Evolutionary conservation across 2,888 invertebrate genomes (phyloP), one percentile per base, ranked within the genome.

Genomic region (Drosophila mimica): DNA sequence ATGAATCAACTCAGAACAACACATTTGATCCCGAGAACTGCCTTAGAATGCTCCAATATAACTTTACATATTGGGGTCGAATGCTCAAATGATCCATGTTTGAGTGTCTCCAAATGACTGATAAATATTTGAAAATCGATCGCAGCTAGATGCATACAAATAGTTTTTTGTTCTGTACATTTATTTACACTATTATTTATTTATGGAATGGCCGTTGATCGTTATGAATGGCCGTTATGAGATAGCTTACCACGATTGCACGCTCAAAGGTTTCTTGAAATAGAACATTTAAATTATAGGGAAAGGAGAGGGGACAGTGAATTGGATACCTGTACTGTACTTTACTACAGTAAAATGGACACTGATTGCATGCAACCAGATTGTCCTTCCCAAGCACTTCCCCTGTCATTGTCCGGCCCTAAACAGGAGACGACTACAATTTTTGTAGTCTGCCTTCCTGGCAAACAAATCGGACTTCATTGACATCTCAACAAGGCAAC

Each of bases 1-100:
- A 67, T 80, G 71, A 69, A 79, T 75, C 66, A 67, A 59, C 51
- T 34, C 31, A 2, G 49, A 34, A 28, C 36, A 20, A n/a, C 53
- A 15, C 36, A 61, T 34, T 60, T 71, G 62, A 77, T 76, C 61
- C 66, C 46, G 7, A 31, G 56, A 58, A 46, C 15, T 36, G 20
- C 49, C 17, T 15, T 3, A 46, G 25, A 40, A 40, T 38, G n/a
- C 36, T 3, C 1, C 30, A 11, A 33, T 11, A 31, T 58, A 58
- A 28, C 48, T 52, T 31, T 31, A 74, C 75, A 74, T 43, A 57
- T 63, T 73, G 68, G 56, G 74, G 76, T 68, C 79, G 59, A 8
- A 11, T 13, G 33, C 31, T 48, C 30, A 48, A 73, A 63, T 40
- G 48, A 46, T 38, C 3, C 20, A 48, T 52, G 36, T 15, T n/a